Base-by-base conservation (phyloP, 2,797 vertebrate genomes). In the Malurus splendens region DNA sequence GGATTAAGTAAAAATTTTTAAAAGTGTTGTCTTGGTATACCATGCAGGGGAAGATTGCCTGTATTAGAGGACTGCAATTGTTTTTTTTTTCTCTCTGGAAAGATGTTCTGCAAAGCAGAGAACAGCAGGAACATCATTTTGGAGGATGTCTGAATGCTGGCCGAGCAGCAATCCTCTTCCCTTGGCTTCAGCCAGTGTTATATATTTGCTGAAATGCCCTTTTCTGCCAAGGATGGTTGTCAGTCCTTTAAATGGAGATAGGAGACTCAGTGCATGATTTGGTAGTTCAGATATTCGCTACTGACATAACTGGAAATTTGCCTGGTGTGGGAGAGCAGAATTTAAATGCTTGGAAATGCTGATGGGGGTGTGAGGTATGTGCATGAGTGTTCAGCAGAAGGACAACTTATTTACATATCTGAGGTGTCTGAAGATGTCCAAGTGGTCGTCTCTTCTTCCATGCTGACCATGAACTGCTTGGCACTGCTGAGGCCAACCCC, bases 281-380 rank as follows among this genome's bases (percentile, higher is more conserved):
- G 66, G n/a, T 79, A 24, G 47, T 52, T 84, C 54, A 66, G 71
- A 14, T 60, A 19, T 60, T 91, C 87, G 80, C 50, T 79, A 19
- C 57, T 83, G 73, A 83, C 74, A 80, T 75, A 83, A 17, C 45
- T 94, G 93, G 80, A 87, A 68, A 15, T 67, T 30, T 92, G 60
- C 73, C 82, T 85, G 57, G 20, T 54, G 45, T 30, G 56, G 68
- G 67, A 44, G 33, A 59, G 60, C 50, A 67, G 60, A 54, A 32
- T 51, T 55, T 16, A 56, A 79, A 57, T 0, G 7, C 33, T 73
- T 52, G 85, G 72, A 67, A 82, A 51, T 4, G 18, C 18, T 74
- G 67, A 61, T 88, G 67, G 78, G 38, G 9, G 55, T 44, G 72
- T 56, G 64, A 93, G 32, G 52, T 42, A 56, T 56, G 71, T 54